phyloP scores from a whole-genome alignment of 1,140 invertebrate species.

The Bombus pyrosoma region DNA sequence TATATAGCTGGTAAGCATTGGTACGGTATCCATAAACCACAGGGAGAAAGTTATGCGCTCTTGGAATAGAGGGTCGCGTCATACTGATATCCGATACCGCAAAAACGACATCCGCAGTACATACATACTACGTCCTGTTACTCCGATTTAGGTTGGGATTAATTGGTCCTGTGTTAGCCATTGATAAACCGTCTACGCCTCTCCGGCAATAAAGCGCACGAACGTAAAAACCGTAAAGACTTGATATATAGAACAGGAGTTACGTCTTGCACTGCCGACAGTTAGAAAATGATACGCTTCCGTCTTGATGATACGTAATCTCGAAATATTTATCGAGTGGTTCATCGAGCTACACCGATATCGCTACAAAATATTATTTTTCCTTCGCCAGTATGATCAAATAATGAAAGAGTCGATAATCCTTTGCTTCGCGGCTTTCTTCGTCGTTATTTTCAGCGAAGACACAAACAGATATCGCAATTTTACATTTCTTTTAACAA shows the following conservation, averaged over 20 bases:
- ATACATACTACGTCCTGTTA: conserved; percentile 10
- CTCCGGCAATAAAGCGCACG: neutral
- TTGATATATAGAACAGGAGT: neutral
- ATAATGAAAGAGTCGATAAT: too few species aligned
- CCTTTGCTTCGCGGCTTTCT: too few species aligned
- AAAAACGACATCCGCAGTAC: conserved; percentile 40
- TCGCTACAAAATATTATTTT: too few species aligned
- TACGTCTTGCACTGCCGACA: neutral
- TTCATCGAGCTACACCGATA: neutral
- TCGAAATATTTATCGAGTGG: neutral
- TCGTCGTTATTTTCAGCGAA: too few species aligned
- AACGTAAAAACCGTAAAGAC: neutral
- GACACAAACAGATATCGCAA: too few species aligned
- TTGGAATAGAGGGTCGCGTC: conserved; percentile 51
- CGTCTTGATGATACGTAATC: neutral
- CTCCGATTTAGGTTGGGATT: conserved; percentile 40
- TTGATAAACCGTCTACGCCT: conserved; percentile 1
- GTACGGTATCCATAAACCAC: conserved; percentile 55
- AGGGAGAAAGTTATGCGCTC: conserved; percentile 43
- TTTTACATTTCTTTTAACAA: too few species aligned
- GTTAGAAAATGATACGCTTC: neutral
- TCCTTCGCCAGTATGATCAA: too few species aligned
- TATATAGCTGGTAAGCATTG: conserved; percentile 27
- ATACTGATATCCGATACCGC: conserved; percentile 48
- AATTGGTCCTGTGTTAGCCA: conserved; percentile 17